These are phyloP conservation scores for Austrofundulus limnaeus DNA, from an alignment of 2,113 vertebrate genomes.

Conservation along the genomic window DNA sequence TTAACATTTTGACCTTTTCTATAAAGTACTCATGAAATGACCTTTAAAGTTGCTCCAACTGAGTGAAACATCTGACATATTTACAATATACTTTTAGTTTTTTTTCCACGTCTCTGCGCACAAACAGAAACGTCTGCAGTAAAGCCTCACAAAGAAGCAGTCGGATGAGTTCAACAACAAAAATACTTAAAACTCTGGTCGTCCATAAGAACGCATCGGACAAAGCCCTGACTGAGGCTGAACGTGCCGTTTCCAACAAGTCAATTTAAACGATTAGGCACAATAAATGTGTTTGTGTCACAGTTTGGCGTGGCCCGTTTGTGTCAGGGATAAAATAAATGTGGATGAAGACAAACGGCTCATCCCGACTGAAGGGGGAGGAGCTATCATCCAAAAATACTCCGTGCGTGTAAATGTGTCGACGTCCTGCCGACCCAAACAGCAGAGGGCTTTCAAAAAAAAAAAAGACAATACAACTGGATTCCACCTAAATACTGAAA, in stretches of 20 bases:
- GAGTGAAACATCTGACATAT: constrained; percentile 54
- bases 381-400: constrained; percentile 50
- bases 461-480: constrained; percentile 85
- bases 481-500: constrained; percentile 85
- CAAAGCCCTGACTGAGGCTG: constrained; percentile 43
- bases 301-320: constrained; percentile 41
- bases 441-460: constrained; percentile 38
- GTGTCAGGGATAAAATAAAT: constrained; percentile 43
- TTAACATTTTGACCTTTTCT: no score
- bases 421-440: constrained; percentile 55
- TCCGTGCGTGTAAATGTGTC: constrained; percentile 41
- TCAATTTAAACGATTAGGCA: constrained; percentile 68
- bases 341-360: constrained; percentile 56
- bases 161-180: constrained; percentile 46
- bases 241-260: constrained; percentile 32
- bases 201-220: constrained; percentile 52
- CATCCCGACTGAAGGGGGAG: constrained; percentile 42
- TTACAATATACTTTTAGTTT: constrained; percentile 55
- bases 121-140: constrained; percentile 48
- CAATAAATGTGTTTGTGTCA: constrained; percentile 55
- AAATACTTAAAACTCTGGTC: constrained; percentile 42
- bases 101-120: constrained; percentile 21
- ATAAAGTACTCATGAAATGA: no score
- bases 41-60: constrained; percentile 38
- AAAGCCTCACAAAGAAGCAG: constrained; percentile 43